Conservation (phyloP, 2,113 vertebrate genomes). For the Apteryx mantelli region DNA sequence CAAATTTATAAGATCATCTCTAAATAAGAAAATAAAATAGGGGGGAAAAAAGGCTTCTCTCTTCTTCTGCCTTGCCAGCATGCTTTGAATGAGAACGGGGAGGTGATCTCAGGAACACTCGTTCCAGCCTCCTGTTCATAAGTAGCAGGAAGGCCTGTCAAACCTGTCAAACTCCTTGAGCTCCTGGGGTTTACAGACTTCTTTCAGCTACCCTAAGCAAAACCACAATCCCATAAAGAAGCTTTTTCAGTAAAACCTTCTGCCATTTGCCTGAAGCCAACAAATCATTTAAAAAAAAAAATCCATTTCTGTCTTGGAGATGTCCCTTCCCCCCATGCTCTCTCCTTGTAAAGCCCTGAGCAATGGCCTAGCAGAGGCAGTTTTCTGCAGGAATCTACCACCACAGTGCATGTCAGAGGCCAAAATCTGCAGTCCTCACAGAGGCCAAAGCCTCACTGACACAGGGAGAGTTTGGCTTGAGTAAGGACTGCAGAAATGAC, state of each 20-base stretch:
- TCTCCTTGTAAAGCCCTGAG: background rate
- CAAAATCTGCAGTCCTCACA: background rate
- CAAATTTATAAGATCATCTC: background rate
- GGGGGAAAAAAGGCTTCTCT: background rate
- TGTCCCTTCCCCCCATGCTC: background rate
- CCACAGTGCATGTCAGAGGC: background rate
- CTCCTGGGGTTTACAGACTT: conserved; percentile 68
- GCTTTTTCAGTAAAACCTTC: conserved; percentile 61
- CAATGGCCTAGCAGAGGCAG: background rate
- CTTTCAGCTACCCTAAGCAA: conserved; percentile 60
- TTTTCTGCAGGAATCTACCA: conserved; percentile 15
- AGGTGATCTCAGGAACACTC: background rate
- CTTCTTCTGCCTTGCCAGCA: background rate
- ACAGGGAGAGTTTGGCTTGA: background rate
- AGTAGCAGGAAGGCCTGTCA: conserved; percentile 38
- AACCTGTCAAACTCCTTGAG: conserved; percentile 48
- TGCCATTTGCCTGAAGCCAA: conserved; percentile 63
- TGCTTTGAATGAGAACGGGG: background rate
- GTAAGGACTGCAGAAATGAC: background rate
- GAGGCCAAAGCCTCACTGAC: background rate
- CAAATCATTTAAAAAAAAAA: conserved; percentile 9
- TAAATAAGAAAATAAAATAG: background rate
- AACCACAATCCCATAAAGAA: conserved; percentile 72
- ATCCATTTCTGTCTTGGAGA: background rate
- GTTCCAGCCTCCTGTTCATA: conserved; percentile 3